Base-by-base conservation (phyloP, 1,140 invertebrate genomes). In the Tribolium castaneum region DNA sequence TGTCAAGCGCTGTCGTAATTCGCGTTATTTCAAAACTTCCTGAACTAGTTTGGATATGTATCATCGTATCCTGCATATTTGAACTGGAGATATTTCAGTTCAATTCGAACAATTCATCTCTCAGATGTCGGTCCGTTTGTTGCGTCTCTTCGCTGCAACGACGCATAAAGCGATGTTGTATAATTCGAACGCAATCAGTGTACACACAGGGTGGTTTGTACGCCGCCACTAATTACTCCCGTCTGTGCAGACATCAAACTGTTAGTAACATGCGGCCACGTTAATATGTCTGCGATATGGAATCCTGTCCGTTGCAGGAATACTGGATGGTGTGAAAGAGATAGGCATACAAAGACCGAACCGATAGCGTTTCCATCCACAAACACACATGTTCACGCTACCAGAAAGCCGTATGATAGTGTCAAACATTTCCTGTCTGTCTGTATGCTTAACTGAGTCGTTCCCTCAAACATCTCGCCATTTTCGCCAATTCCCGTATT, bases 171-270 rank as follows among this genome's bases (percentile, higher is more conserved):
- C 70, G 12, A 50, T 16, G 45, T 50, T 34, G 70, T 72, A 45
- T 72, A 72, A 72, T 72, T 54, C 39, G 12, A 50, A 72, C 50
- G 70, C 70, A 72, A 72, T 72, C 70, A 72, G 70, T 54, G 54
- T 59, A 25, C 54, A 66, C 59, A 66, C 59, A 66, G 59, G 59
- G 59, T 35, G 70, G 70, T 54, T 54, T 72, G 45, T 35, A 34
- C 70, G 14, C 50, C 50, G 70, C 70, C 50, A 54, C 70, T 72
- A 72, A 72, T 72, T 72, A 72, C 70, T 72, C 70, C 70, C 70
- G 22, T 54, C 14, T 51, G 70, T 72, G 50, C 70, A 54, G 59
- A 66, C 59, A 66, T 66, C 59, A 66, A 30, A 66, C 59, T 66
- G 59, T 66, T 66, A 22, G 59, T 66, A 66, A 66, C 59, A 66